Conservation (phyloP, 2,888 invertebrate species). For the Hirtodrosophila trivittata region DNA sequence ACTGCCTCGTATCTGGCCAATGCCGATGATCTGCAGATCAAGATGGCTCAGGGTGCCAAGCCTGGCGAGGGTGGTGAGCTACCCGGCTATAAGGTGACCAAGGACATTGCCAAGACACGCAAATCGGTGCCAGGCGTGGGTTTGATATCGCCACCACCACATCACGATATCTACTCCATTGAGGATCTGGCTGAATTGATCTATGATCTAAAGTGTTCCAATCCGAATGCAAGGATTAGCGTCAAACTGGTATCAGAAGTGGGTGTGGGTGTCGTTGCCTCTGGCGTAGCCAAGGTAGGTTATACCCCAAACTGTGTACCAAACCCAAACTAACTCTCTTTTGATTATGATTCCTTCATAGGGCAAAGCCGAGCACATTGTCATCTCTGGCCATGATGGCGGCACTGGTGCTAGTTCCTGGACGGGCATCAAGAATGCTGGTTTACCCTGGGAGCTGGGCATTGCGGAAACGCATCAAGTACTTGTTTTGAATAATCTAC, state of each 20-base stretch:
- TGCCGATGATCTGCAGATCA: slow-evolving; percentile 99
- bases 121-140: slow-evolving; percentile 99
- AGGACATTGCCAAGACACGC: slow-evolving; percentile 96
- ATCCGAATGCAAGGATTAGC: slow-evolving; percentile 96
- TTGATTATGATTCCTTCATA: slow-evolving; percentile 81
- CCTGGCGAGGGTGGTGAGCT: slow-evolving; percentile 99
- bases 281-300: slow-evolving; percentile 96
- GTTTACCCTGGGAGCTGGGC: slow-evolving; percentile 99
- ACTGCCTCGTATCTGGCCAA: slow-evolving; percentile 98
- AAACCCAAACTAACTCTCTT: too few relatives aligned
- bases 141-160: slow-evolving; percentile 98
- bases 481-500: slow-evolving; percentile 94
- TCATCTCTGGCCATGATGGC: slow-evolving; percentile 99
- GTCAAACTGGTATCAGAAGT: slow-evolving; percentile 99
- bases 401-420: slow-evolving; percentile 99
- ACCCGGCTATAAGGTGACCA: slow-evolving; percentile 95
- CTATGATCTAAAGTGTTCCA: slow-evolving; percentile 98
- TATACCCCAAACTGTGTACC: too few relatives aligned
- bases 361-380: slow-evolving; percentile 99
- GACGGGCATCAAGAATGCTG: slow-evolving; percentile 99
- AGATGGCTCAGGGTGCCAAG: slow-evolving; percentile 99
- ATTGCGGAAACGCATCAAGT: slow-evolving; percentile 99
- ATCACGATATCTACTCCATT: slow-evolving; percentile 99
- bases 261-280: slow-evolving; percentile 99
- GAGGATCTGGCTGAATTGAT: slow-evolving; percentile 99